Evolutionary conservation across 2,113 vertebrate species (phyloP).

Genomic region (Dasyurus viverrinus): DNA sequence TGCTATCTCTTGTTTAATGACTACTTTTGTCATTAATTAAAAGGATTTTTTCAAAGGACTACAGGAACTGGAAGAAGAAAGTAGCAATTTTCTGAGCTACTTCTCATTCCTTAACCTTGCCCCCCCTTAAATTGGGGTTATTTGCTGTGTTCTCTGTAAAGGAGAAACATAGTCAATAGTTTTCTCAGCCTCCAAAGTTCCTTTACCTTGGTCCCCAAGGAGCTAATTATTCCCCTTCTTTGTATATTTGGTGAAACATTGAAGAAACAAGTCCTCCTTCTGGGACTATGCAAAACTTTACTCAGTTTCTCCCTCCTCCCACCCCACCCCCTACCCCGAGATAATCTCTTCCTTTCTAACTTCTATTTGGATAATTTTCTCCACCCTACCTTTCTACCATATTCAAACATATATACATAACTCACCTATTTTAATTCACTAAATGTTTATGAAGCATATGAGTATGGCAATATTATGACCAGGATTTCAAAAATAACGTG

Average conservation of each 20-base stretch:
- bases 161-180: neutral
- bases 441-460: neutral
- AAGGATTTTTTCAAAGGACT: no score
- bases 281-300: constrained; percentile 15
- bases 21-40: constrained; percentile 16
- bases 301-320: neutral
- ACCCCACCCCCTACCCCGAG: constrained; percentile 1
- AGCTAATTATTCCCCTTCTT: constrained; percentile 59
- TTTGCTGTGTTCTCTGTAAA: neutral
- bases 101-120: neutral
- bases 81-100: neutral
- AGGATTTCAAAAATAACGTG: neutral
- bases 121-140: neutral
- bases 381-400: neutral
- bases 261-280: constrained; percentile 47
- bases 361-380: neutral
- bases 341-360: neutral
- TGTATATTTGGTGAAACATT: constrained; percentile 55
- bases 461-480: neutral
- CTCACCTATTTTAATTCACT: neutral
- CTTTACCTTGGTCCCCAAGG: constrained; percentile 34
- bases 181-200: constrained; percentile 47
- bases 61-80: neutral
- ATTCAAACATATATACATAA: neutral
- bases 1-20: neutral